A percentile compares a stretch with the other conserved stretches of the same genome.
Evolutionary conservation across 2,797 vertebrate species (phyloP).

Genomic region (Protonibea diacanthus): DNA sequence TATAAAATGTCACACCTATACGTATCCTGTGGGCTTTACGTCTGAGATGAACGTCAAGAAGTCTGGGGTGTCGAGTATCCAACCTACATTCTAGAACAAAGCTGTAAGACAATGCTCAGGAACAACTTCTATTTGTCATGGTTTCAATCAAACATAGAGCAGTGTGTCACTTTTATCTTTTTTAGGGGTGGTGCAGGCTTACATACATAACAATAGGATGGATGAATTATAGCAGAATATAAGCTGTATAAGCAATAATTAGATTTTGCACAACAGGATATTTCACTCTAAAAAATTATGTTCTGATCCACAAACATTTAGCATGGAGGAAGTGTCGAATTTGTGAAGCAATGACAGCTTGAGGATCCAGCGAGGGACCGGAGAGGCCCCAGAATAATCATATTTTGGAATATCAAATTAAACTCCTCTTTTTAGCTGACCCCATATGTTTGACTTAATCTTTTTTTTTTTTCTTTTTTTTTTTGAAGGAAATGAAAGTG

Average conservation of each 20-base stretch:
- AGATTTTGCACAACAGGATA: not conserved
- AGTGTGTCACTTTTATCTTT: conserved; percentile 26
- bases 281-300: not conserved
- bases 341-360: conserved; percentile 1
- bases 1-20: conserved; percentile 48
- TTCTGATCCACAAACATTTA: conserved; percentile 18
- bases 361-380: conserved; percentile 4
- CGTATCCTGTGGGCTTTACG: conserved; percentile 29
- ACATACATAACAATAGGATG: conserved; percentile 8
- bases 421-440: conserved; percentile 56
- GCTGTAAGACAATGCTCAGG: conserved; percentile 17
- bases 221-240: not conserved
- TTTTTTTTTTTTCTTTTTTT: conserved; percentile 32
- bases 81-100: conserved; percentile 56
- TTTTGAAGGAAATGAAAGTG: conserved; percentile 45
- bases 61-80: conserved; percentile 49
- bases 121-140: conserved; percentile 22
- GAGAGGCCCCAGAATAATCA: conserved; percentile 43
- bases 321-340: not conserved
- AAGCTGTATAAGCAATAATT: conserved; percentile 10
- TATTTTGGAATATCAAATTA: conserved; percentile 59
- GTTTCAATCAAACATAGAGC: conserved; percentile 15
- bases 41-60: conserved; percentile 15
- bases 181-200: not conserved
- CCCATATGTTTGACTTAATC: conserved; percentile 62